Evolutionary conservation across 2,113 vertebrate genomes (phyloP).

Genomic region (Megaceryle maxima): DNA sequence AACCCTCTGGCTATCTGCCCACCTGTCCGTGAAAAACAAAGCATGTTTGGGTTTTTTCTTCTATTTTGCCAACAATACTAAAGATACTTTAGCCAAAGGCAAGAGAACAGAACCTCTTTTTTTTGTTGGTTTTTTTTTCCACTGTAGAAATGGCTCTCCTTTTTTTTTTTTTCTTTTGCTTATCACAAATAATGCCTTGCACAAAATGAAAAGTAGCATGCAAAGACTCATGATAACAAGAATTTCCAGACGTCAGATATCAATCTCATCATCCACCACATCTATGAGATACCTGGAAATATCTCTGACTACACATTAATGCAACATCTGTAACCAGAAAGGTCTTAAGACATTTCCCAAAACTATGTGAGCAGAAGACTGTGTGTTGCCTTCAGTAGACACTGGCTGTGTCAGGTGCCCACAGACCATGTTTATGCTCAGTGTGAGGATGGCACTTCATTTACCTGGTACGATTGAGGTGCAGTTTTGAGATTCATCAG

Average conservation of each 20-base stretch:
- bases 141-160: not conserved
- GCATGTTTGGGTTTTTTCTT: not conserved
- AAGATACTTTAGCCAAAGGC: not conserved
- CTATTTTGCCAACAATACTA: not conserved
- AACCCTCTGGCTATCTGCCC: not conserved
- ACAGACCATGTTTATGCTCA: not conserved
- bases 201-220: not conserved
- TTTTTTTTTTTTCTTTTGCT: not conserved
- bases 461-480: not conserved
- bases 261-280: not conserved
- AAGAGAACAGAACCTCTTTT: not conserved
- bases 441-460: not conserved
- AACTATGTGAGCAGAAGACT: fast-evolving
- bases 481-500: not conserved
- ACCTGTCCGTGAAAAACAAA: not conserved
- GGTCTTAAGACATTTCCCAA: not conserved
- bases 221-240: not conserved
- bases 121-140: no score
- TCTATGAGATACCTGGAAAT: not conserved
- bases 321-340: not conserved
- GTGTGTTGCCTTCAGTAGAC: not conserved
- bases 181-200: not conserved
- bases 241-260: not conserved
- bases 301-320: not conserved
- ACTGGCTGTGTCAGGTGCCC: not conserved